These are phyloP conservation scores for Blastobasis adustella DNA, from an alignment of 2,888 invertebrate genomes.

Conservation along the genomic window DNA sequence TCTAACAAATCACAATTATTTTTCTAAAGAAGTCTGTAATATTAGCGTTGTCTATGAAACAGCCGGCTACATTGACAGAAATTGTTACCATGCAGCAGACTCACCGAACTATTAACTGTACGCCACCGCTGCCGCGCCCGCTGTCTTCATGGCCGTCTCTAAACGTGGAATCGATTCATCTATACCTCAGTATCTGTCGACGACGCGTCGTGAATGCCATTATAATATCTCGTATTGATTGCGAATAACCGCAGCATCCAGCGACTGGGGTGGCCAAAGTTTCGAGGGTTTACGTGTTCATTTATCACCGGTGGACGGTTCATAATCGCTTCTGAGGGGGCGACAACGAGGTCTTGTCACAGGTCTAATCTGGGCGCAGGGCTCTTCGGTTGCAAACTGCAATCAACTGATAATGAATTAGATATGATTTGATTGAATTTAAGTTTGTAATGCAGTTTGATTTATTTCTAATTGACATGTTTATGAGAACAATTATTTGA, in stretches of 20 bases:
- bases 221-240: conserved; percentile 51
- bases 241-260: conserved; percentile 39
- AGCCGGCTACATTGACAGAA: no score
- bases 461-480: no score
- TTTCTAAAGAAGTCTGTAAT: no score
- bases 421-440: no score
- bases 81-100: no score
- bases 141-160: conserved; percentile 25
- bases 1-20: no score
- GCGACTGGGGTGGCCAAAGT: neutral
- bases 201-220: conserved; percentile 59
- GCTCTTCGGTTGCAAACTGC: no score
- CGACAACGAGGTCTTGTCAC: neutral
- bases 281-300: conserved; percentile 22
- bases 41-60: no score
- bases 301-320: conserved; percentile 20
- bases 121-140: conserved; percentile 9
- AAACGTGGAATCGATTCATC: conserved; percentile 51
- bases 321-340: neutral
- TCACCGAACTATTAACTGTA: no score
- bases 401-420: no score
- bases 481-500: no score
- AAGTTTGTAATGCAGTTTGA: no score
- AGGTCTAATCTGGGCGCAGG: neutral
- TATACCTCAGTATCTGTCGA: conserved; percentile 54